Evolutionary conservation across 1,140 invertebrate species (phyloP), one percentile per base, ranked within the genome.

Genomic region (Eumeta japonica): DNA sequence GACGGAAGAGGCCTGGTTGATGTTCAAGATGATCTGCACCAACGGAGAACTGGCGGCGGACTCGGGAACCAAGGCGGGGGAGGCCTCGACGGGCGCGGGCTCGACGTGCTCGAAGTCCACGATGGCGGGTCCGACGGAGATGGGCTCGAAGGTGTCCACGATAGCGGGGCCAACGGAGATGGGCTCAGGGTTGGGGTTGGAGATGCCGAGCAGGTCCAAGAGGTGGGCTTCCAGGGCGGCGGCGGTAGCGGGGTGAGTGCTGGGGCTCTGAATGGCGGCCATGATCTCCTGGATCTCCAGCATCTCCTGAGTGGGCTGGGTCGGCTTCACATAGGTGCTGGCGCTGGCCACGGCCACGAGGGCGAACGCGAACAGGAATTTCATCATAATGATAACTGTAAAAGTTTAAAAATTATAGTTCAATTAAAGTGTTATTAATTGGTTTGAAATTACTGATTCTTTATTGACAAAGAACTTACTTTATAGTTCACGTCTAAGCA

Each of bases 211-310:
- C n/a, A 50, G 14, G 7, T 54, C 48, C 10, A 40, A 24, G 18
- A 66, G 51, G 48, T 59, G 43, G 11, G 58, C 32, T 9, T 62
- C 44, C 10, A 68, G 52, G 11, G 47, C 46, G 15, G 47, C 58
- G 40, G 58, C 62, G 37, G 62, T 68, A 20, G 55, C 57, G 38
- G 60, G 61, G 48, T 66, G 45, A 16, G 59, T 64, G 58, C 50
- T 58, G 16, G 62, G 62, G 47, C 55, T 63, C 28, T 63, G 33
- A 50, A 66, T 66, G 34, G 59, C 56, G 7, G 42, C 53, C 5
- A 70, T 40, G 44, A 70, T 62, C 30, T 58, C 46, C n/a, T n/a
- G 5, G 5, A n/a, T n/a, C 35, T 58, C 35, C 28, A 68, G 37
- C 33, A 61, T 48, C 16, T 49, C 37, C n/a, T 36, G 20, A 35